Conservation (phyloP, 2,888 invertebrate species). For the Dendrolimus pini region DNA sequence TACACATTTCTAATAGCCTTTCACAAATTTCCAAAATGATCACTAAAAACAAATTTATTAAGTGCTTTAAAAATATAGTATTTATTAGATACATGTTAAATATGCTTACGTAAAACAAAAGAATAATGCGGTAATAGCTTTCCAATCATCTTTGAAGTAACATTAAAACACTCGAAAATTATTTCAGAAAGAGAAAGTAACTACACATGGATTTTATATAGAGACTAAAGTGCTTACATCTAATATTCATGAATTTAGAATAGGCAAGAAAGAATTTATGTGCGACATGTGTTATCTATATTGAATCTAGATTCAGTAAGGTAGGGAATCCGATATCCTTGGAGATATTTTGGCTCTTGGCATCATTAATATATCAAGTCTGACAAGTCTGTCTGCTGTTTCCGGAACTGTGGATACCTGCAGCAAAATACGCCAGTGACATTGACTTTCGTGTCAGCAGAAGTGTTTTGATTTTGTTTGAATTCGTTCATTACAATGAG, state of each 20-base stretch:
- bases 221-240: background rate
- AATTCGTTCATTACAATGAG: no score
- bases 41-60: no score
- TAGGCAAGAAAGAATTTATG: slow-evolving; percentile 14
- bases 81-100: no score
- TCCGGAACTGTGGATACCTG: slow-evolving; percentile 42
- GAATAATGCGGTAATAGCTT: background rate
- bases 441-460: slow-evolving; percentile 42
- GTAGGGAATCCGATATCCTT: slow-evolving; percentile 13
- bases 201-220: background rate
- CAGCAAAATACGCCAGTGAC: slow-evolving; percentile 30
- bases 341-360: slow-evolving; percentile 15
- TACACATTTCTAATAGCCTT: no score
- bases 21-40: no score
- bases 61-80: no score
- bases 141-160: background rate
- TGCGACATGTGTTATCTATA: slow-evolving; percentile 12
- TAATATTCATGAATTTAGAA: background rate
- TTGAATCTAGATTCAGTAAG: slow-evolving; percentile 12
- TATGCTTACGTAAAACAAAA: no score
- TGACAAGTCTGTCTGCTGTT: slow-evolving; percentile 37
- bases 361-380: slow-evolving; percentile 48
- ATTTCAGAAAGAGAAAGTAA: background rate
- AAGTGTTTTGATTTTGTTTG: slow-evolving; percentile 32
- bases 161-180: background rate